A percentile compares a stretch with the other conserved stretches of the same genome.
These are phyloP conservation scores for Chaetodon trifasciatus DNA, from an alignment of 2,797 vertebrate species.

Conservation along the genomic window DNA sequence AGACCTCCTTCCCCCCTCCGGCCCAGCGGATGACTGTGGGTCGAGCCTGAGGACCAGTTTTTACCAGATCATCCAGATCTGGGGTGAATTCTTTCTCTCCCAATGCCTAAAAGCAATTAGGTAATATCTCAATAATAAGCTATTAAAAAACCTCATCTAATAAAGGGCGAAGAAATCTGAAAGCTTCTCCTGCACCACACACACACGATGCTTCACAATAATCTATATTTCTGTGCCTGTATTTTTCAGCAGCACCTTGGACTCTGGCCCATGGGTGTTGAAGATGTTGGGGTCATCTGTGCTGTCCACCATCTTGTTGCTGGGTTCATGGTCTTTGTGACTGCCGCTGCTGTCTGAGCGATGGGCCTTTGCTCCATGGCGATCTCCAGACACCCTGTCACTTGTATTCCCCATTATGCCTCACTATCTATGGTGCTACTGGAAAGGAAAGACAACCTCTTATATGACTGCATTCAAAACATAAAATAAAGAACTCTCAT, in stretches of 20 bases:
- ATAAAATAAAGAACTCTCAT: not conserved
- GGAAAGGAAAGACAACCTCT: constrained; percentile 7
- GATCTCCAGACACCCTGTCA: constrained; percentile 90
- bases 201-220: not conserved
- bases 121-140: not conserved
- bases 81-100: constrained; percentile 93
- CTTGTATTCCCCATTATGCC: constrained; percentile 94
- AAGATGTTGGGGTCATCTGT: constrained; percentile 96
- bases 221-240: not conserved
- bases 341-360: constrained; percentile 88
- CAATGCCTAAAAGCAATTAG: constrained; percentile 61
- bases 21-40: constrained; percentile 98
- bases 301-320: constrained; percentile 96
- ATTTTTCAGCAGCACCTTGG: constrained; percentile 85
- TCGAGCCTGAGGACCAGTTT: constrained; percentile 91
- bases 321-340: constrained; percentile 91
- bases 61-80: constrained; percentile 91
- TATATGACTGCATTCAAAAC: not conserved
- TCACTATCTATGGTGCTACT: constrained; percentile 21
- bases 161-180: not conserved
- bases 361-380: constrained; percentile 92
- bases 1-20: constrained; percentile 96
- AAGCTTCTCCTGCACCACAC: not conserved
- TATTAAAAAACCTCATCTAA: not conserved
- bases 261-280: constrained; percentile 89